A percentile compares a stretch with the other conserved stretches of the same genome.
Evolutionary conservation across 2,888 invertebrate genomes (phyloP).

Genomic region (Rapana venosa): DNA sequence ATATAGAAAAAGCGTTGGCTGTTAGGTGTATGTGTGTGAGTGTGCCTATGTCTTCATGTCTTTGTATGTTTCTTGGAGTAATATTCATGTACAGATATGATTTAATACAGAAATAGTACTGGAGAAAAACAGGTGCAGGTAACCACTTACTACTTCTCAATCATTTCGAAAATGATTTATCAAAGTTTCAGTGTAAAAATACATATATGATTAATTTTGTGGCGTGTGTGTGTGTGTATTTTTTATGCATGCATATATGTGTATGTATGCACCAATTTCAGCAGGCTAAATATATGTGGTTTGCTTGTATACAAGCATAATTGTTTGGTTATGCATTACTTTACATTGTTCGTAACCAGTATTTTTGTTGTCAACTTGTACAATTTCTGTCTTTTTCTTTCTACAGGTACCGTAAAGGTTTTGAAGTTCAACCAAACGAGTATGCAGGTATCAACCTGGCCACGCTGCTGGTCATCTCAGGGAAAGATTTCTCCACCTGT

Average conservation of each 20-base stretch:
- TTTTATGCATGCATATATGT: background rate
- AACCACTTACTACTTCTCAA: too few species aligned
- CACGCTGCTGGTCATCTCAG: conserved; percentile 96
- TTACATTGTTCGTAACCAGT: background rate
- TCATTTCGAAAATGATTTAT: too few species aligned
- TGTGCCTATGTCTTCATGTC: too few species aligned
- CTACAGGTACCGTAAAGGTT: conserved; percentile 89
- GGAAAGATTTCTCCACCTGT: conserved; percentile 90
- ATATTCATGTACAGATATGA: too few species aligned
- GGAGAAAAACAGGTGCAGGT: too few species aligned
- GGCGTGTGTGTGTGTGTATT: background rate
- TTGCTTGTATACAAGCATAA: too few species aligned
- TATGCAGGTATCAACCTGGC: conserved; percentile 99
- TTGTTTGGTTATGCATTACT: background rate
- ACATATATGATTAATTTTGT: background rate
- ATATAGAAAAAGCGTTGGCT: background rate
- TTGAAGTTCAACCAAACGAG: conserved; percentile 98
- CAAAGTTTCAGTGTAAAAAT: too few species aligned
- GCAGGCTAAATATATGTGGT: too few species aligned
- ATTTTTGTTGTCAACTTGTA: background rate
- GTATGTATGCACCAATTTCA: too few species aligned
- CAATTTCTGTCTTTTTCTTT: too few species aligned
- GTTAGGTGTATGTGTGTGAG: background rate
- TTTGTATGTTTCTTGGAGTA: too few species aligned
- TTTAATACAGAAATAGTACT: too few species aligned